A percentile compares a stretch with the other conserved stretches of the same genome.
Evolutionary conservation across 2,113 vertebrate species (phyloP).

Genomic region (Odocoileus hemionus): DNA sequence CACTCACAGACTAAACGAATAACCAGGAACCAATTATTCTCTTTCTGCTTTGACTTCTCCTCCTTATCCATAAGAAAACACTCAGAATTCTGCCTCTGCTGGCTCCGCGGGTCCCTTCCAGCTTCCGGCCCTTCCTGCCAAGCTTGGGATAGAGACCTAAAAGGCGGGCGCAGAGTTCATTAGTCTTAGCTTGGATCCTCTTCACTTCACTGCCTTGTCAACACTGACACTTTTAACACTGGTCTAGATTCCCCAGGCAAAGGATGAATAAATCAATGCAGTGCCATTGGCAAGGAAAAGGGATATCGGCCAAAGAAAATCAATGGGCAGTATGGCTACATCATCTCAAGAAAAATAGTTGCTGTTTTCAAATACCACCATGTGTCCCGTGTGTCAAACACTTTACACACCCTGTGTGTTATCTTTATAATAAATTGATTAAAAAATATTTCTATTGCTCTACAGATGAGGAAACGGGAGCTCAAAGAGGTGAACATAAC

Average conservation of each 20-base stretch:
- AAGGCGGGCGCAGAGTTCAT: not conserved
- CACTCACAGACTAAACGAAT: not conserved
- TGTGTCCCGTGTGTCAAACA: not conserved
- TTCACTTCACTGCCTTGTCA: conserved; percentile 20
- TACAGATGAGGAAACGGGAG: not conserved
- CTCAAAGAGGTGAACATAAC: not conserved
- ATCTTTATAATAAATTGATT: not conserved
- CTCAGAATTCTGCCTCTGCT: not conserved
- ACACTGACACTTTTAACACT: not conserved
- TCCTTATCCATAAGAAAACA: not conserved
- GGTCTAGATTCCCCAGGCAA: not conserved
- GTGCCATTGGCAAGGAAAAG: not conserved
- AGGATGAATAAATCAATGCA: conserved; percentile 17
- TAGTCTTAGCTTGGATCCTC: not conserved
- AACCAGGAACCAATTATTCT: not conserved
- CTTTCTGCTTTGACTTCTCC: not conserved
- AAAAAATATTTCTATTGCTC: not conserved
- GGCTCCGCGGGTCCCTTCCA: not conserved
- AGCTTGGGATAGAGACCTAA: not conserved
- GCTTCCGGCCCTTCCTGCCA: not conserved
- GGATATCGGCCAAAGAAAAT: not conserved
- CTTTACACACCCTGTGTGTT: not conserved
- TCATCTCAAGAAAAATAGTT: not conserved
- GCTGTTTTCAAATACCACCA: not conserved
- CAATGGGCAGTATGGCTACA: not conserved